Base-by-base conservation (phyloP, 2,113 vertebrate genomes). In the Eudyptes chrysolophus region DNA sequence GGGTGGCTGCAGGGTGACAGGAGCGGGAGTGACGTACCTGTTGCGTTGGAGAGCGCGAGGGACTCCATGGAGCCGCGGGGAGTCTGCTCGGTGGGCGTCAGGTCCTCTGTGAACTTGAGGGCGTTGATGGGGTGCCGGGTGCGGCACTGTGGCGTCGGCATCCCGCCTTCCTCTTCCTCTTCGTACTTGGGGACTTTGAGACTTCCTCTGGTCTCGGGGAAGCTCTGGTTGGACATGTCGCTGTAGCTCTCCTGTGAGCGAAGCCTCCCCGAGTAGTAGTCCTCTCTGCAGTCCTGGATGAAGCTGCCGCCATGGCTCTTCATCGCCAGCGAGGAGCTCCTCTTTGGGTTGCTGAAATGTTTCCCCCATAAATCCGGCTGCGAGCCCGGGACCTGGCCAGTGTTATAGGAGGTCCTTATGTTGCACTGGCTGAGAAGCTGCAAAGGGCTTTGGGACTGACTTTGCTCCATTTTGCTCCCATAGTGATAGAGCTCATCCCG, bases 351-450 rank as follows among this genome's bases (percentile, higher is more conserved):
- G 94, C 96, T 98, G 54, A 98, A 99, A 96, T 99, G 99, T 95
- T 98, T 99, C 3, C 96, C 96, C 98, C 99, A 99, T 87, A 98
- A 92, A 78, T 99, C 99, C 1, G 98, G 95, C 87, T 98, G 99
- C 1, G 97, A 99, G 83, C 98, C 96, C 0, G 98, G 98, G 16
- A 98, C 98, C 84, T 98, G 98, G 66, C 97, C 84, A 2, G 99
- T 97, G 90, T 98, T 98, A 68, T 99, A 99, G 80, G 99, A 96
- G 36, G 99, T 99, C 97, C 99, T 98, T 94, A 99, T 98, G 91
- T 99, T 99, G 97, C 99, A 99, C 97, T 99, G 99, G 96, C 99
- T 99, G 84, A 99, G 99, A 22, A 99, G 98, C 96, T 99, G 99
- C 87, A 99, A 94, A 40, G 99, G 99, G 42, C 98, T 99, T 94